Base-by-base conservation (phyloP, 2,797 vertebrate genomes). In the Pampus argenteus region DNA sequence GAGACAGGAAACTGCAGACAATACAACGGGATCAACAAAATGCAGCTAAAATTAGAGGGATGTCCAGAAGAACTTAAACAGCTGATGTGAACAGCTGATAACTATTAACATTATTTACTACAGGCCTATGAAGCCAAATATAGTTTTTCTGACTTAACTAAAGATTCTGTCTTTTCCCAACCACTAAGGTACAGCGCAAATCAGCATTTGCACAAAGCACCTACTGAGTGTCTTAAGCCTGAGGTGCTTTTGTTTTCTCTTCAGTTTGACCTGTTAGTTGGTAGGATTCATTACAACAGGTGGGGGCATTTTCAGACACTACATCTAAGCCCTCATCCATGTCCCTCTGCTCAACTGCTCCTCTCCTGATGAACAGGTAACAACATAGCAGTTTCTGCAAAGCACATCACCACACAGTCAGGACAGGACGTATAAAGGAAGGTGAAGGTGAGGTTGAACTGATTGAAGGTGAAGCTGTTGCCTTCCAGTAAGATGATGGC, bases 361-460 rank as follows among this genome's bases (percentile, higher is more conserved):
- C 54, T 34, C 59, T 64, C 48, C 44, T 54, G 44, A 74, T 76
- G 51, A 73, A 10, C 69, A 77, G 52, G 47, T 73, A 61, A n/a
- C 50, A 34, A 7, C 68, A 61, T 8, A 14, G 22, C 45, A 45
- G 56, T n/a, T 10, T 31, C 40, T 50, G 59, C 58, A 45, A 59
- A 62, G 42, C 45, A 47, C 54, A 81, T 59, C 66, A 71, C 49
- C 50, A 67, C 6, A 18, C 58, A 73, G 59, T 73, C 69, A 3
- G 68, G 59, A 25, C 74, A 73, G 31, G 73, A 65, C 10, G 63
- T 65, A 11, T 3, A 18, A 49, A 64, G 18, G 34, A 73, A 76
- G 31, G 23, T 49, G 40, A 49, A 48, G 6, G 36, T 78, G 11
- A 71, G 48, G 51, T 54, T 66, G 58, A 42, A 42, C 3, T 17